Evolutionary conservation across 2,888 invertebrate species (phyloP), one percentile per base, ranked within the genome.

Genomic region (Nycteola revayana): DNA sequence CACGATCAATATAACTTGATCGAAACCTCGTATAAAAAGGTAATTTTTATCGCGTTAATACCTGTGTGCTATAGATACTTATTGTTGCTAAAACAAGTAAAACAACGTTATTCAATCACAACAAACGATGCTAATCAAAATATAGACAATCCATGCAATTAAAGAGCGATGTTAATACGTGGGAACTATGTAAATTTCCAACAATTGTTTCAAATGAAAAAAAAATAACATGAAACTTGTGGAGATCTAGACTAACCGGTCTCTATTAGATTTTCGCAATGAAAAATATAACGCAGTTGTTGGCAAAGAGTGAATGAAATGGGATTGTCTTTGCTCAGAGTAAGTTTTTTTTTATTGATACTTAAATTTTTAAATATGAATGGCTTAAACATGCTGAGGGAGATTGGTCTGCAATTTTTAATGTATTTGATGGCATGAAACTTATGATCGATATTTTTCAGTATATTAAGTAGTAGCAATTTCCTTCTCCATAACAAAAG

Each of bases 241-340:
- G 66, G 69, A 73, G 66, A 63, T 42, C 61, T 56, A 18, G 57
- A 50, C 48, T 27, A 55, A 73, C 75, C 65, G 78, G 85, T 83
- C 63, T 39, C 66, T 68, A 44, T 54, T 54, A 26, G 34, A 59
- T 57, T 66, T 66, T 66, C 54, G 45, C 48, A 33, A 26, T 33
- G 44, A 53, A 60, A 56, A 36, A 40, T 36, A 28, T 33, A 9
- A 3, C 28, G 55, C 56, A 71, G 71, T 75, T 39, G 40, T 33
- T 42, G 36, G 42, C 32, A 10, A 41, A 48, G 46, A 41, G 40
- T 35, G 34, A 32, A 25, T 9, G 59, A 41, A 63, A 84, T 84
- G 81, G 82, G 82, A 38, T 54, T 81, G 33, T 59, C 73, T 11
- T 60, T 83, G 41, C 54, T 77, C 7, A 61, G 70, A 61, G 83